phyloP scores from a whole-genome alignment of 2,888 invertebrate species.

The Mythimna impura region DNA sequence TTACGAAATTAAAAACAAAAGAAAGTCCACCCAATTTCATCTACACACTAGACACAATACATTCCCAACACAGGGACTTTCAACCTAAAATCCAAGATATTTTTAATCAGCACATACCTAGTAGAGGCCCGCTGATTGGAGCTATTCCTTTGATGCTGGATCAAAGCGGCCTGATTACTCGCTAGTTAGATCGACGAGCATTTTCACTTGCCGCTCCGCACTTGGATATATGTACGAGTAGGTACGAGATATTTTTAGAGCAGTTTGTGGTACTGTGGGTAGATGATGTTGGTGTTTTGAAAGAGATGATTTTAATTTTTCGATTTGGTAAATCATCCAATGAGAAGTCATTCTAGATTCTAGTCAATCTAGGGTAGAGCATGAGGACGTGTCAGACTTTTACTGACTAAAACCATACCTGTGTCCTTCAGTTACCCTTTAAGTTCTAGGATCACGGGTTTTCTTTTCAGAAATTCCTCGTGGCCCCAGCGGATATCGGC shows the following conservation, averaged over 20 bases:
- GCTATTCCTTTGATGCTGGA: conserved; percentile 74
- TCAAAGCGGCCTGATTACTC: conserved; percentile 77
- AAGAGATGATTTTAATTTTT: too few relatives aligned
- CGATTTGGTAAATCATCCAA: too few relatives aligned
- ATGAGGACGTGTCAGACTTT: too few relatives aligned
- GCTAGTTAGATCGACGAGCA: conserved; percentile 54
- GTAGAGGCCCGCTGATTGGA: conserved; percentile 67
- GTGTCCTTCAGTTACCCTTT: too few relatives aligned
- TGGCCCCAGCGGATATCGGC: too few relatives aligned
- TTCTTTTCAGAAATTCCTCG: too few relatives aligned
- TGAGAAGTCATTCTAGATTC: too few relatives aligned
- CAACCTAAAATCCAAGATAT: conserved; percentile 55
- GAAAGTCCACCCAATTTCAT: background rate
- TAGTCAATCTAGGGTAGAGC: too few relatives aligned
- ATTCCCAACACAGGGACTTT: conserved; percentile 8
- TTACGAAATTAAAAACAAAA: conserved; percentile 1
- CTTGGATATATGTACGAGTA: background rate
- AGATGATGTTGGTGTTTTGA: background rate
- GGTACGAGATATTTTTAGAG: conserved; percentile 14
- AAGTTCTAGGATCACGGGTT: too few relatives aligned
- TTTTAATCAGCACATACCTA: conserved; percentile 60
- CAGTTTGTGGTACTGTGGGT: background rate
- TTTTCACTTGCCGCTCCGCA: conserved; percentile 46
- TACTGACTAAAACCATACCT: too few relatives aligned
- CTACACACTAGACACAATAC: background rate